These are phyloP conservation scores for Atta texana DNA, from an alignment of 1,140 invertebrate species.

Conservation along the genomic window DNA sequence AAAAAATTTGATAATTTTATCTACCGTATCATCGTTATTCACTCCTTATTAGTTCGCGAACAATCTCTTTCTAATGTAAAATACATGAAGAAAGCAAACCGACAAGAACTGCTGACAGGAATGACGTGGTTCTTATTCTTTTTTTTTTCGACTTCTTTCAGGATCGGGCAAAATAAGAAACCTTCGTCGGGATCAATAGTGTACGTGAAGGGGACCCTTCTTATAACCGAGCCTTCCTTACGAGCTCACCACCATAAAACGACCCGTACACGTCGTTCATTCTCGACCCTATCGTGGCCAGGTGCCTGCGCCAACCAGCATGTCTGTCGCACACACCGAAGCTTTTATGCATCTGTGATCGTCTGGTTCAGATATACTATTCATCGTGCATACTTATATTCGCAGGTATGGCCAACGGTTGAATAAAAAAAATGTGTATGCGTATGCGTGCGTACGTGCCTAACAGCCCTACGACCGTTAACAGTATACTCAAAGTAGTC, in stretches of 20 bases:
- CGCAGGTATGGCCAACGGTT: conserved; percentile 50
- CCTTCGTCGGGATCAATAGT: conserved; percentile 30
- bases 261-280: conserved; percentile 11
- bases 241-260: conserved; percentile 40
- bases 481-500: background rate
- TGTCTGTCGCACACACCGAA: background rate
- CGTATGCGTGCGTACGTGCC: background rate
- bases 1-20: no score
- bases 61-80: background rate
- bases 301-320: conserved; percentile 28
- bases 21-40: background rate
- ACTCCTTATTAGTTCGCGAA: background rate
- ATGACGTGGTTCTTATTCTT: background rate
- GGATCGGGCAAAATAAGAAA: conserved; percentile 15
- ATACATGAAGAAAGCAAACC: conserved; percentile 8
- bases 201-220: background rate
- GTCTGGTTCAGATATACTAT: conserved; percentile 14
- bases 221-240: conserved; percentile 17
- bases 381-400: conserved; percentile 27
- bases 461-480: background rate
- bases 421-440: conserved; percentile 63
- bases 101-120: background rate
- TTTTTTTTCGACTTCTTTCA: background rate
- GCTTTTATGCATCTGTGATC: background rate
- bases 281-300: conserved; percentile 19